Base-by-base conservation (phyloP, 2,888 invertebrate species). In the Ariolimax columbianus region DNA sequence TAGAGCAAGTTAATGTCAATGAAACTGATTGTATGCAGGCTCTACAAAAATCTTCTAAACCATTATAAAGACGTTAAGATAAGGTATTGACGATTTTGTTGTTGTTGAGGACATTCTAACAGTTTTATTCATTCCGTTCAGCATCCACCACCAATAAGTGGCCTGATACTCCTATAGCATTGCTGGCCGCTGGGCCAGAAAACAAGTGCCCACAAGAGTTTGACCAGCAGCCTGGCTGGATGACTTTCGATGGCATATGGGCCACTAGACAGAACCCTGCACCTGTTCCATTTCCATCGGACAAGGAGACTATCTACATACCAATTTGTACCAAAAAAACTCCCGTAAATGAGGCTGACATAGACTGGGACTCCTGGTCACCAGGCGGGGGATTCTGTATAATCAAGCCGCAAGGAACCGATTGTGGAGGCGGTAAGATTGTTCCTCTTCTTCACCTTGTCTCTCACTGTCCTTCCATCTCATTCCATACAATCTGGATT, bases 331-430 rank as follows among this genome's bases (percentile, higher is more conserved):
- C 81, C 43, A 80, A 68, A 26, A 81, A 7, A 1, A 43, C 72
- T 9, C 70, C 72, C 2, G 1, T 14, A 7, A 30, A 43, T 17
- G 19, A 0, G 1, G 14, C 55, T 9, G 51, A 38, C 4, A 14
- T 43, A 19, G 51, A 81, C 36, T 81, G 81, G 81, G 51, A 72
- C 36, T 47, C 70, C 19, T 81, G 81, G 81, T 55, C 81, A 0
- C 23, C 11, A 9, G 81, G 81, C 4, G 81, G 81, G 0, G 9
- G 33, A 14, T 43, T 19, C 51, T 81, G 72, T 33, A 68, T 81
- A 33, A 81, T 81, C 43, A 70, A 81, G 51, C 72, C 72, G 1
- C 7, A 6, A 23, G 72, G 38, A 3, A 30, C 51, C 1, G 30
- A 70, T 38, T 81, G 81, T 33, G 70, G 55, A 3, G 72, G 82